Conservation (phyloP, 2,797 vertebrate genomes). For the Neosilurus mollespiculum region DNA sequence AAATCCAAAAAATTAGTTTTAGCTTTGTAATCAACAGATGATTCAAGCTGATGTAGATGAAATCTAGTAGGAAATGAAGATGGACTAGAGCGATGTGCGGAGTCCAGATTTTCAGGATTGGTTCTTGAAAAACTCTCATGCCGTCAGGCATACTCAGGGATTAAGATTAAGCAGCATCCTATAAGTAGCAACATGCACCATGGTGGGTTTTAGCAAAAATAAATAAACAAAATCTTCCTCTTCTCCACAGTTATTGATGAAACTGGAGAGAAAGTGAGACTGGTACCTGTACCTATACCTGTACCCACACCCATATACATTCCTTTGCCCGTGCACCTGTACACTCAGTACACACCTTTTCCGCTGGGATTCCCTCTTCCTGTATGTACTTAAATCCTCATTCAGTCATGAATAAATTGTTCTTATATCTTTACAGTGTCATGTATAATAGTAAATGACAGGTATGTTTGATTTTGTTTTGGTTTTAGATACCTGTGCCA, state of each 20-base stretch:
- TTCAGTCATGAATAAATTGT: not conserved
- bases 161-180: not conserved
- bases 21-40: too few species aligned
- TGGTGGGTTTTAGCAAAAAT: not conserved
- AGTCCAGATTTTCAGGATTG: not conserved
- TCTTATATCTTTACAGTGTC: not conserved
- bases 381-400: slow-evolving; percentile 65
- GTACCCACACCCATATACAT: slow-evolving; percentile 89
- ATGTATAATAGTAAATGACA: not conserved
- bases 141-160: not conserved
- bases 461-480: not conserved
- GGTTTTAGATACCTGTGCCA: slow-evolving; percentile 84
- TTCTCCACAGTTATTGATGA: slow-evolving; percentile 54
- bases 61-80: not conserved
- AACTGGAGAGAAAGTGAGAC: slow-evolving; percentile 70
- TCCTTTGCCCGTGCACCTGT: slow-evolving; percentile 93
- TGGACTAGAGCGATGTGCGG: not conserved
- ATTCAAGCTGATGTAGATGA: not conserved
- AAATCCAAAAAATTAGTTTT: too few species aligned
- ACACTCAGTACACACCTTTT: slow-evolving; percentile 88
- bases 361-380: slow-evolving; percentile 85
- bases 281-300: slow-evolving; percentile 79
- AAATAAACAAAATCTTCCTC: not conserved
- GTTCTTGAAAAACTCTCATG: not conserved
- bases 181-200: not conserved